Evolutionary conservation across 2,797 vertebrate species (phyloP).

Genomic region (Heteromormyrus szaboi): DNA sequence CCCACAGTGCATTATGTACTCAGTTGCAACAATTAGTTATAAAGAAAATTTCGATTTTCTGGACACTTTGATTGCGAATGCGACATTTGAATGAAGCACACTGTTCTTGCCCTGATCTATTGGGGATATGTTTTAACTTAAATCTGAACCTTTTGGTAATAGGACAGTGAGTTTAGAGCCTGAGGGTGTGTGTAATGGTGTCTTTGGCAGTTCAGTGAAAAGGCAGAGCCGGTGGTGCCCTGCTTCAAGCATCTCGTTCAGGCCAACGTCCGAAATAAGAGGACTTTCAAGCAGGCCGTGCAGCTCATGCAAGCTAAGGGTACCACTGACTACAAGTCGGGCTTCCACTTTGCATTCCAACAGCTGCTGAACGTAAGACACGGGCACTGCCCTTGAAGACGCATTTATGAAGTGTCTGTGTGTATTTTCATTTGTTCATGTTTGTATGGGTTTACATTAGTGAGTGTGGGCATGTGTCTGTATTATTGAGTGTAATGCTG

Average conservation of each 20-base stretch:
- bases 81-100: neutral
- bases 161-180: neutral
- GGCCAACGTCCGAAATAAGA: slow-evolving; percentile 94
- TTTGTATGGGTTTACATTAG: neutral
- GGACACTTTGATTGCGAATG: neutral
- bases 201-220: slow-evolving; percentile 82
- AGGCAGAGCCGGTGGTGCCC: slow-evolving; percentile 83
- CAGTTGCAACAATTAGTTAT: neutral
- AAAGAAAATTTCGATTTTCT: neutral
- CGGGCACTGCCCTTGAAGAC: too few relatives aligned
- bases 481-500: neutral
- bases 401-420: neutral
- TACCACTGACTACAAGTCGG: slow-evolving; percentile 95
- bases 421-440: neutral
- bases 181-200: neutral
- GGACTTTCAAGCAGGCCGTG: slow-evolving; percentile 92
- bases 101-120: neutral
- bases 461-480: neutral
- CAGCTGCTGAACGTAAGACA: slow-evolving; percentile 91
- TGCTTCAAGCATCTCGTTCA: slow-evolving; percentile 95
- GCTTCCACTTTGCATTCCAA: slow-evolving; percentile 94
- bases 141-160: neutral
- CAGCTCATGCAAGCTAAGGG: slow-evolving; percentile 91
- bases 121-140: neutral
- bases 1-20: neutral